A percentile compares a stretch with the other conserved stretches of the same genome.
phyloP scores from a whole-genome alignment of 2,113 vertebrate genomes.

The Osmerus eperlanus region DNA sequence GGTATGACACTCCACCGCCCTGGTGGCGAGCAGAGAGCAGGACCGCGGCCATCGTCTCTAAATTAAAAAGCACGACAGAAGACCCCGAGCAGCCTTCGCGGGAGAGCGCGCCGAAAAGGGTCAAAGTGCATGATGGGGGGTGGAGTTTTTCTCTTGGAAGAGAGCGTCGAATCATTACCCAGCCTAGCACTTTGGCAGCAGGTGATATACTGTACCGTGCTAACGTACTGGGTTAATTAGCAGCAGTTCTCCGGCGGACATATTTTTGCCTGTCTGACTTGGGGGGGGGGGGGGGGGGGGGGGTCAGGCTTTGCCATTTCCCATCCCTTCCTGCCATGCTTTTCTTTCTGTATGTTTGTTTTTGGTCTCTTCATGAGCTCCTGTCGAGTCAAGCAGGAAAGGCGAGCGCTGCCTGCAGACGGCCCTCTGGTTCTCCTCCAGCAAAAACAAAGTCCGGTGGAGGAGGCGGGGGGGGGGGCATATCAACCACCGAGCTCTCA shows the following conservation, averaged over 20 bases:
- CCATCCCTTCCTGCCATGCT: constrained; percentile 9
- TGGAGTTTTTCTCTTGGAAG: constrained; percentile 36
- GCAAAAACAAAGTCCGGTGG: constrained; percentile 25
- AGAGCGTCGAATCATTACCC: constrained; percentile 20
- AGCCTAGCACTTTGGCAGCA: not conserved
- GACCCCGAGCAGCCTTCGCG: too few species aligned
- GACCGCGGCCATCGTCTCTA: too few species aligned
- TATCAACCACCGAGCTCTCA: constrained; percentile 8
- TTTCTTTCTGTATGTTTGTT: constrained; percentile 28
- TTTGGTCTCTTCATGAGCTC: constrained; percentile 21
- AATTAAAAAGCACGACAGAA: too few species aligned
- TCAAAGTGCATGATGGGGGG: constrained; percentile 20
- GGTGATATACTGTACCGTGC: constrained; percentile 2
- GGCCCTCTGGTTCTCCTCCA: constrained; percentile 20
- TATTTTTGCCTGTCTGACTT: constrained; percentile 9
- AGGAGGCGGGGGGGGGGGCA: constrained; percentile 11
- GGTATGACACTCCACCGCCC: too few species aligned
- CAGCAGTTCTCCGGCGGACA: constrained; percentile 12
- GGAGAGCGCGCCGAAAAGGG: too few species aligned
- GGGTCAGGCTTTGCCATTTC: not conserved
- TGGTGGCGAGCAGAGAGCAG: too few species aligned
- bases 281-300: not conserved
- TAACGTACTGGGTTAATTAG: constrained; percentile 30
- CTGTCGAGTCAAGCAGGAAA: constrained; percentile 30
- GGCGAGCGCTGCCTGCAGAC: constrained; percentile 10